These are phyloP conservation scores for Scolopax mira DNA, from an alignment of 2,113 vertebrate species.

Conservation along the genomic window DNA sequence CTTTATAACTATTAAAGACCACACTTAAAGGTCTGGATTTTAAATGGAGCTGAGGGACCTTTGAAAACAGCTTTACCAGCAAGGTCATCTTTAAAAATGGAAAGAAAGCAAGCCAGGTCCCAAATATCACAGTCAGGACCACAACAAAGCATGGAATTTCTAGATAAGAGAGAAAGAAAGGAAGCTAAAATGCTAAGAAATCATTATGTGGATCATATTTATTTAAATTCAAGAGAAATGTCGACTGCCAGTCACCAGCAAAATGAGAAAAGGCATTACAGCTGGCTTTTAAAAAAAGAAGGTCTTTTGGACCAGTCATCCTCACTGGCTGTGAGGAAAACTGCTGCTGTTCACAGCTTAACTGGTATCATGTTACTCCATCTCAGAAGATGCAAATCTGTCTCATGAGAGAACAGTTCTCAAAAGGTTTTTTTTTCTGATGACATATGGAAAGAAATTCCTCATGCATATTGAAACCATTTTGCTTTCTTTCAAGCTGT, in stretches of 20 bases:
- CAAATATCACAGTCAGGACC: background rate
- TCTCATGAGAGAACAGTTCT: background rate
- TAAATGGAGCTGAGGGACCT: conserved; percentile 20
- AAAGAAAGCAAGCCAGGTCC: background rate
- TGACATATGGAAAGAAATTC: background rate
- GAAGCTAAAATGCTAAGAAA: background rate
- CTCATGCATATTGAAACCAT: background rate
- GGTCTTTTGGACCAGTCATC: background rate
- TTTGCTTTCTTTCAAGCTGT: background rate
- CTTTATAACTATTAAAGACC: conserved; percentile 32
- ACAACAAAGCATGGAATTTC: background rate
- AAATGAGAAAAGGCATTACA: background rate
- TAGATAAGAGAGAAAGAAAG: background rate
- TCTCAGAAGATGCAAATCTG: background rate
- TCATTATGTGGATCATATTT: background rate
- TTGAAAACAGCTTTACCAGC: background rate
- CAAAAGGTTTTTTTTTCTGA: background rate
- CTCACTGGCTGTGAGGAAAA: background rate
- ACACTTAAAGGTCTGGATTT: conserved; percentile 42
- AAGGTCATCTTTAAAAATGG: conserved; percentile 37
- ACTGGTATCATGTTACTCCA: background rate
- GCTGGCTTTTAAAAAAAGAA: background rate
- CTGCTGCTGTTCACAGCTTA: background rate
- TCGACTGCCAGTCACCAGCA: background rate
- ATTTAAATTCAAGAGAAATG: background rate